Evolutionary conservation across 2,797 vertebrate species (phyloP), one percentile per base, ranked within the genome.

Genomic region (Liparis tanakae): DNA sequence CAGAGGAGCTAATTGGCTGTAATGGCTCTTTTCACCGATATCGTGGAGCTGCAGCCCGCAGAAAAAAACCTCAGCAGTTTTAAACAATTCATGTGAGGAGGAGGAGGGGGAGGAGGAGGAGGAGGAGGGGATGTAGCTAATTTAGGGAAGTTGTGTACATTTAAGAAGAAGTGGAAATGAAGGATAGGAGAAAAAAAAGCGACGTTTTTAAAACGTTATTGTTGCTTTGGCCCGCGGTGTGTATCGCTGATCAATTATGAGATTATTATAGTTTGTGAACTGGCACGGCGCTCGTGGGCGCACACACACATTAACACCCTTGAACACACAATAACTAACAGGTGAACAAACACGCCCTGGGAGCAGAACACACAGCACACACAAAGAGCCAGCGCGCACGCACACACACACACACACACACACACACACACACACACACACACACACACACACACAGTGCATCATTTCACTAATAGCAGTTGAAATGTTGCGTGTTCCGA

Each of bases 11-110:
- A 91, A 92, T 92, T 91, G 91, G 81, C 87, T 85, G 79, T 91
- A 92, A 92, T 91, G 87, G 89, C 78, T 88, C 89, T 89, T 89
- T 91, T 88, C 85, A 89, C 87, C 77, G 81, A 90, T 91, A 90
- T 78, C 84, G 86, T 85, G 76, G 72, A 86, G 84, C 85, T 80
- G 75, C 83, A 85, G 83, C 88, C 88, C 75, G 36, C 82, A 79
- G 78, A 88, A 30, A 88, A 88, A 91, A 89, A 91, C 76, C 86
- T 88, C 86, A 88, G 84, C 91, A 86, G 79, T 88, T 91, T 88
- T 83, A 86, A 53, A 79, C 66, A 85, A 87, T 89, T 87, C 80
- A 79, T 74, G 80, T 63, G 67, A 51, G 74, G 34, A 73, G 54
- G 25, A 30, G 60, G 63, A 80, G 41, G 73, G 53, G 60, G 63